A percentile compares a stretch with the other conserved stretches of the same genome.
Evolutionary conservation across 2,888 invertebrate species (phyloP).

Genomic region (Standfussiana lucernea): DNA sequence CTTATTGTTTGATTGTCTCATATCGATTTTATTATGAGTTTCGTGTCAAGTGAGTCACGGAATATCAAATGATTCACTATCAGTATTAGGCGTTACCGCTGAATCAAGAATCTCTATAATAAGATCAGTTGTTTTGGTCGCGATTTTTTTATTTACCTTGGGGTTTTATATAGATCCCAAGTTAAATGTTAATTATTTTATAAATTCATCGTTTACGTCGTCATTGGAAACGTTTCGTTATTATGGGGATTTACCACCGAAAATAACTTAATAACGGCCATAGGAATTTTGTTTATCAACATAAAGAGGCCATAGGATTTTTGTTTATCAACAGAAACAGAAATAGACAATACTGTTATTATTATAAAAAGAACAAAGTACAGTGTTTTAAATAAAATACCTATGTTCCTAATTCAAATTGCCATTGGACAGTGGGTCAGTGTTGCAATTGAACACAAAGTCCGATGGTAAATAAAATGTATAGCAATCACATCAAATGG

Average conservation of each 20-base stretch:
- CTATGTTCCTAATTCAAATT: not conserved
- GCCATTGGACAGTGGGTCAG: not conserved
- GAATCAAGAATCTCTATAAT: not conserved
- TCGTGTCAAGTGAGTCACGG: slow-evolving; percentile 27
- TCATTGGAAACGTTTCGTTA: not conserved
- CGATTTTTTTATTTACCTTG: slow-evolving; percentile 28
- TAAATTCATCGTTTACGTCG: slow-evolving; percentile 7
- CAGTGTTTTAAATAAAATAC: no score
- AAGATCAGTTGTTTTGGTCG: slow-evolving; percentile 34
- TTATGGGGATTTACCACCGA: slow-evolving; percentile 24
- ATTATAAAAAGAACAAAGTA: not conserved
- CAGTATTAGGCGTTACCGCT: slow-evolving; percentile 10
- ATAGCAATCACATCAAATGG: not conserved
- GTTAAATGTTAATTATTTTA: slow-evolving; percentile 16
- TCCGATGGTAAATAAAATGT: not conserved
- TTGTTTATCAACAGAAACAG: not conserved
- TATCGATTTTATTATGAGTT: slow-evolving; percentile 33
- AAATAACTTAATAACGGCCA: not conserved
- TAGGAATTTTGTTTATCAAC: slow-evolving; percentile 1
- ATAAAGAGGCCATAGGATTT: not conserved
- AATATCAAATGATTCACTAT: slow-evolving; percentile 32
- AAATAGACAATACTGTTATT: slow-evolving; percentile 1
- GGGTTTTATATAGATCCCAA: slow-evolving; percentile 20
- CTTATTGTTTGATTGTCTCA: slow-evolving; percentile 16
- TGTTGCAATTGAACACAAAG: not conserved